Evolutionary conservation across 2,113 vertebrate genomes (phyloP), one percentile per base, ranked within the genome.

Genomic region (Gadus macrocephalus): DNA sequence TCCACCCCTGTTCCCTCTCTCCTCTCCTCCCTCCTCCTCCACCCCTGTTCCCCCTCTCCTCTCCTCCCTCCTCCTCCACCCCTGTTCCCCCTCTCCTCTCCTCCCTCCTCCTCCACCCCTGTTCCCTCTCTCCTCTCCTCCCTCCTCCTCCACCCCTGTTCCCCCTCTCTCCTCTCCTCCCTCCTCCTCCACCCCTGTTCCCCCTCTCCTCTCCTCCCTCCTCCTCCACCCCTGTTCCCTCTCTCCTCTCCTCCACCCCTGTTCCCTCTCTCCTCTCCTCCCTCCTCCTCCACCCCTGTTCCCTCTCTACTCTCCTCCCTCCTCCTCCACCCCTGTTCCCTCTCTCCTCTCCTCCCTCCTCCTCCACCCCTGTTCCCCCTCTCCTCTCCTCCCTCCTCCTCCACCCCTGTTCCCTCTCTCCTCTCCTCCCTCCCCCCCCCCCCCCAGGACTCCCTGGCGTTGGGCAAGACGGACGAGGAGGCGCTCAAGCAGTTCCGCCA

Each of bases 401-500:
- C 31, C 5, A 5, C 31, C 6, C 31, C 31, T 35, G 4, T 5
- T 35, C 4, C 31, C 4, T n/a, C n/a, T n/a, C n/a, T n/a, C n/a
- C n/a, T n/a, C n/a, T n/a, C n/a, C n/a, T n/a, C n/a, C n/a, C n/a
- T n/a, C 0, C 5, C 6, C 9, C 16, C 4, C n/a, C 35, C 53
- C 42, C 25, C 63, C 31, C 70, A 88, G 97, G 97, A 99, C 80
- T 98, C 96, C 75, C 92, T 99, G 15, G 97, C 97, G 64, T 89
- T 99, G 84, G 97, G 97, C 64, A 98, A 99, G 90, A 96, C 90
- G 0, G 97, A 99, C 19, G 97, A 98, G 0, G 97, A 99, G 55
- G 97, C 97, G 11, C 91, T 99, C 72, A 99, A 99, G 68, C 97
- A 99, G 71, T 99, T 99, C 81, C 94, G 96, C 31, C 97, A 99